These are phyloP conservation scores for Alosa sapidissima DNA, from an alignment of 2,797 vertebrate species.

Conservation along the genomic window DNA sequence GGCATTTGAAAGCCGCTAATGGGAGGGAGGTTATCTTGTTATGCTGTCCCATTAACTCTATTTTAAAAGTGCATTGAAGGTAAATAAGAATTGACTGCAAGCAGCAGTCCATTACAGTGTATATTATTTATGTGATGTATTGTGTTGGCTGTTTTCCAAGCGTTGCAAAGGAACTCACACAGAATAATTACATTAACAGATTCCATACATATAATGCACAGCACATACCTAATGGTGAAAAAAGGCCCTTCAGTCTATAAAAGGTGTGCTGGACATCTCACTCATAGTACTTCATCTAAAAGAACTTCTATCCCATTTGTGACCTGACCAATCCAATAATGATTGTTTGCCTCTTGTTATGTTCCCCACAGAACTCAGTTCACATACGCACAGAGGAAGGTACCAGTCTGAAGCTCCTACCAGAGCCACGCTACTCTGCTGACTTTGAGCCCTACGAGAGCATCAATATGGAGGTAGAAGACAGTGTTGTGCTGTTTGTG, in stretches of 20 bases:
- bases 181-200: not conserved
- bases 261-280: not conserved
- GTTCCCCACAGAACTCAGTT: conserved; percentile 77
- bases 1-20: not conserved
- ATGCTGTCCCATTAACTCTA: not conserved
- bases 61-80: not conserved
- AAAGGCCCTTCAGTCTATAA: not conserved
- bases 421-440: conserved; percentile 77
- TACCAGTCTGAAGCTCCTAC: conserved; percentile 70
- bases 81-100: not conserved
- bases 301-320: not conserved
- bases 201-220: not conserved
- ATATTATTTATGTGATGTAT: not conserved
- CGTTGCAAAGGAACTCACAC: not conserved
- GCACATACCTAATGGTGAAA: not conserved
- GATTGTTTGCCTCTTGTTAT: not conserved
- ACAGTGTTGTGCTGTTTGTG: not conserved
- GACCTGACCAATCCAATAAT: not conserved
- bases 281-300: not conserved
- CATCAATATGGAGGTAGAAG: conserved; percentile 69
- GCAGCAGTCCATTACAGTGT: not conserved
- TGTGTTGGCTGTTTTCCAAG: not conserved
- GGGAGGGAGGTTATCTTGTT: not conserved
- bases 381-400: conserved; percentile 88
- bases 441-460: conserved; percentile 83